Evolutionary conservation across 2,113 vertebrate species (phyloP), one percentile per base, ranked within the genome.

Genomic region (Panurus biarmicus): DNA sequence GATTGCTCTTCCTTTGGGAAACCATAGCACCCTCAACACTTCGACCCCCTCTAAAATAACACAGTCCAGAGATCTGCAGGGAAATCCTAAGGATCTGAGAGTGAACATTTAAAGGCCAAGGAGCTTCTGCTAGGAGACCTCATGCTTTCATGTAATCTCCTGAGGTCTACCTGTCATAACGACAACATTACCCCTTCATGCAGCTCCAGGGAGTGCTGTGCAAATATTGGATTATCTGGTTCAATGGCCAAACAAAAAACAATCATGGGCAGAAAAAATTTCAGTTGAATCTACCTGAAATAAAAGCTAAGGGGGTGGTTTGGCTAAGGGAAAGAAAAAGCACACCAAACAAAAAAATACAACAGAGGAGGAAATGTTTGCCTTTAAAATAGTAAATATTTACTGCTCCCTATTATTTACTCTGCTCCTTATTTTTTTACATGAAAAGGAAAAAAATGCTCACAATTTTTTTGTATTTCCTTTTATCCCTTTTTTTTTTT

Each of bases 151-250:
- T 10, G 0, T 78, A 89, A 70, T 92, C 89, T 92, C 93, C 69
- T 50, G 93, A 89, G 91, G 89, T 93, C 89, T 82, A 93, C 95
- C 91, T 90, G 89, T 87, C 96, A 93, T 90, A 82, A 94, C 91
- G 87, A 95, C 93, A 95, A 86, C 85, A 83, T 80, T 76, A 95
- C 93, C 70, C 94, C 91, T 70, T 89, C 54, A 88, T 60, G 92
- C 76, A 93, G 90, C 90, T 93, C 94, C 72, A 88, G 94, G 90
- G 94, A 96, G 79, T 91, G 78, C 67, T 89, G 89, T 74, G 91
- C 95, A 96, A 96, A 95, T 95, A 96, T 50, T 95, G 94, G 91
- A 94, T 96, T 95, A 94, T 86, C 91, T 94, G 89, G 94, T 95
- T 95, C 91, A 94, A 69, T 3, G 23, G 70, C 65, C 80, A 95